A percentile compares a stretch with the other conserved stretches of the same genome.
These are phyloP conservation scores for Drosophila prostipennis DNA, from an alignment of 2,888 invertebrate species.

Conservation along the genomic window DNA sequence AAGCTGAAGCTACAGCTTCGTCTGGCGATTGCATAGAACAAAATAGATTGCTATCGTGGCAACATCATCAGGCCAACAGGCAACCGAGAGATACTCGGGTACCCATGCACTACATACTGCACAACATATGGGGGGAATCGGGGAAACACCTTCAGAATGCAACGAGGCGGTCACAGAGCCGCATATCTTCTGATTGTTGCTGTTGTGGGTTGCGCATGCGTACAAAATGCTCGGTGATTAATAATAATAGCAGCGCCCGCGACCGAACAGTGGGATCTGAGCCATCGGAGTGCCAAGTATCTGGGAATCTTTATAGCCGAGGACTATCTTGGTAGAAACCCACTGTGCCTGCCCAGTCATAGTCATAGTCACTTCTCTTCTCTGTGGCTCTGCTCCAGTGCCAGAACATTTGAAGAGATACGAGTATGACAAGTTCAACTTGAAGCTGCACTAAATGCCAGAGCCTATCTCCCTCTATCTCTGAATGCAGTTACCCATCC, in stretches of 20 bases:
- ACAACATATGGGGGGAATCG: slow-evolving; percentile 14
- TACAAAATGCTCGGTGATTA: slow-evolving; percentile 79
- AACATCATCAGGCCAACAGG: slow-evolving; percentile 74
- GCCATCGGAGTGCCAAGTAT: slow-evolving; percentile 13
- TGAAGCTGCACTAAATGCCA: slow-evolving; percentile 71
- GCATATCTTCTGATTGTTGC: slow-evolving; percentile 65
- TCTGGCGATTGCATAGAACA: slow-evolving; percentile 71
- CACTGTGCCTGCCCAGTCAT: slow-evolving; percentile 31
- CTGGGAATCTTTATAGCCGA: neutral
- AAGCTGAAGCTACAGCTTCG: slow-evolving; percentile 16
- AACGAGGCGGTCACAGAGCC: slow-evolving; percentile 74
- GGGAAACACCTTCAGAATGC: slow-evolving; percentile 77
- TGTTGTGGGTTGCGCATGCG: slow-evolving; percentile 67
- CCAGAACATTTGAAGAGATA: slow-evolving; percentile 76
- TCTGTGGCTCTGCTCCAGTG: slow-evolving; percentile 30
- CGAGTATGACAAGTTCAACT: slow-evolving; percentile 76
- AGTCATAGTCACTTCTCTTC: neutral
- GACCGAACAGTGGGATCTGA: slow-evolving; percentile 52
- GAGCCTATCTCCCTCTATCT: slow-evolving; percentile 38
- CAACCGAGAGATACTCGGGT: slow-evolving; percentile 44
- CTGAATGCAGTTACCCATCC: slow-evolving; percentile 34
- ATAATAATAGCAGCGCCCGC: slow-evolving; percentile 74
- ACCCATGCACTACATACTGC: slow-evolving; percentile 35
- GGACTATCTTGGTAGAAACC: slow-evolving; percentile 8
- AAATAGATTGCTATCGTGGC: slow-evolving; percentile 81